Evolutionary conservation across 2,113 vertebrate genomes (phyloP), one percentile per base, ranked within the genome.

Genomic region (Rhabdornis inornatus): DNA sequence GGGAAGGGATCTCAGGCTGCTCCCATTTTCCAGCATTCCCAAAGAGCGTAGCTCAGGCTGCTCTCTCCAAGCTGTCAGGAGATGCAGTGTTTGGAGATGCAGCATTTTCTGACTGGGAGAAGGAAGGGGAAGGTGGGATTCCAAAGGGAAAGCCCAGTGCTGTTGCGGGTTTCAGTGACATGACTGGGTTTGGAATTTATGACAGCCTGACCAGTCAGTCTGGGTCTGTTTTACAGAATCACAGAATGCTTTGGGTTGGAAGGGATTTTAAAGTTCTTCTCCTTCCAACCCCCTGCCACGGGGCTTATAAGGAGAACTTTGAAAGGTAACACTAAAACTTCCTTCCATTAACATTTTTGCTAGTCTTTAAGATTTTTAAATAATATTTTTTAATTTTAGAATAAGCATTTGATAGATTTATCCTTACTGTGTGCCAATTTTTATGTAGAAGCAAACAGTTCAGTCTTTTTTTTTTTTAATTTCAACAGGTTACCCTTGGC

Each of bases 1-100:
- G 35, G 57, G 11, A 50, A 28, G 13, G 6, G 4, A 55, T 24
- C 70, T 66, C 1, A 0, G 30, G 23, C 30, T 42, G 8, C 4
- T 49, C 7, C 30, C n/a, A 9, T 20, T 10, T 35, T 31, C 84
- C 56, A 25, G 47, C 55, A 3, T 13, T 64, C 83, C 70, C 57
- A 17, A 53, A 24, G 15, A 79, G 3, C 44, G 24, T 0, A 49
- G 74, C 60, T 50, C 65, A 30, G 64, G 56, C 19, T 21, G 0
- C 49, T 23, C 81, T 44, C 74, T 8, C 42, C 44, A 2, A 0
- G 9, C 39, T 49, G 30, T 21, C 16, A 44, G 12, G 12, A 59
- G 61, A 42, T 42, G 42, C 71, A 50, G 37, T 0, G 6, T 80
- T 2, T 3, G 9, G 24, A 53, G 44, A 60, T 2, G 71, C 7